phyloP scores from a whole-genome alignment of 1,140 invertebrate species.

The Brachionus rubens region DNA sequence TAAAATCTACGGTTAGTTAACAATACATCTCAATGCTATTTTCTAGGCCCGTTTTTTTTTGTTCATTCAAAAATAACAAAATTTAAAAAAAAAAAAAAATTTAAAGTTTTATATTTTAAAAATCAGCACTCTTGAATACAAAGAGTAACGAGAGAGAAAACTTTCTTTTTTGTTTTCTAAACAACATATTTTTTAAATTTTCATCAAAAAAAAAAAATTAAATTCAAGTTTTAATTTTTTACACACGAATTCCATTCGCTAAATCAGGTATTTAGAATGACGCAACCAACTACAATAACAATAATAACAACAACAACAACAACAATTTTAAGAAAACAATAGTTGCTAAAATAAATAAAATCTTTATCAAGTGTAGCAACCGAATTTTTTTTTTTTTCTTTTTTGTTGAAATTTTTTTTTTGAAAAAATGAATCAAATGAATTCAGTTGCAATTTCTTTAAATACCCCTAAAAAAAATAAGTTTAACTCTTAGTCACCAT shows the following conservation, averaged over 20 bases:
- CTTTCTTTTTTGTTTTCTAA: not conserved
- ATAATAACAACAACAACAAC: too few relatives aligned
- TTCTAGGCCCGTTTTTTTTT: too few relatives aligned
- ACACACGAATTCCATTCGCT: not conserved
- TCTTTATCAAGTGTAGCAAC: too few relatives aligned
- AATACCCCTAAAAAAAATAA: slow-evolving; percentile 23
- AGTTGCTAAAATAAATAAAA: too few relatives aligned
- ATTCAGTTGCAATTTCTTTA: slow-evolving; percentile 31
- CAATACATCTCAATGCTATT: slow-evolving; percentile 46
- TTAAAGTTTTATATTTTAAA: too few relatives aligned
- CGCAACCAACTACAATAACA: too few relatives aligned
- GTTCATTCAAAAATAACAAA: too few relatives aligned
- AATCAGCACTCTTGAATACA: not conserved
- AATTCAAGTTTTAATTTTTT: not conserved
- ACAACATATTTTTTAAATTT: slow-evolving; percentile 44
- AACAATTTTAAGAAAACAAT: too few relatives aligned
- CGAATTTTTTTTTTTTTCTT: too few relatives aligned
- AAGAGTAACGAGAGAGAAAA: not conserved
- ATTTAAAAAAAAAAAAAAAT: too few relatives aligned
- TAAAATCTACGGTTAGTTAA: slow-evolving; percentile 46
- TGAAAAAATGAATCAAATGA: slow-evolving; percentile 18
- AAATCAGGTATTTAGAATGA: not conserved
- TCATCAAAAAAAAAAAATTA: not conserved
- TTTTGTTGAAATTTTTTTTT: too few relatives aligned
- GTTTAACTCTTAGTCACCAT: slow-evolving; percentile 23